Percentiles rank a stretch among this genome's conserved stretches.
Conservation (phyloP, 2,797 vertebrate species). For the Sebastes wilsoni region DNA sequence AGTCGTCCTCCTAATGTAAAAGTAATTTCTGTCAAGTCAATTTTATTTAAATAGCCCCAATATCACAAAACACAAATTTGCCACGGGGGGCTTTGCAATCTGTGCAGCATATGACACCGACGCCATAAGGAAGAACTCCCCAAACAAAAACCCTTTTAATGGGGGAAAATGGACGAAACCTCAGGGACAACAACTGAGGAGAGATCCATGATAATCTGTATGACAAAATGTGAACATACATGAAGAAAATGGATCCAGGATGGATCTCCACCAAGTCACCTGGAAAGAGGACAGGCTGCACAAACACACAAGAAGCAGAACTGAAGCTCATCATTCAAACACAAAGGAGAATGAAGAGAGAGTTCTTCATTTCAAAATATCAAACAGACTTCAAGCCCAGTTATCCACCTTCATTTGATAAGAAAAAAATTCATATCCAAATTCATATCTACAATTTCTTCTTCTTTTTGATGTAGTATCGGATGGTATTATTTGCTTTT, state of each 20-base stretch:
- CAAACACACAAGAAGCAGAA: too few relatives aligned
- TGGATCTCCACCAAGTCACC: accelerated
- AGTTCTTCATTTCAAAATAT: background rate
- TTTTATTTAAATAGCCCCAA: background rate
- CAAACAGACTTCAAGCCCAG: background rate
- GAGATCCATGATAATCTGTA: background rate
- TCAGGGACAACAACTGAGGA: background rate
- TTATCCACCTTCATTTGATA: background rate
- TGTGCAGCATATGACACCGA: background rate
- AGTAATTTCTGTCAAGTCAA: background rate
- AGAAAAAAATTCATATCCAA: background rate
- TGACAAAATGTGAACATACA: background rate
- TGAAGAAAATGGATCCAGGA: too few relatives aligned
- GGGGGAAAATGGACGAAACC: background rate
- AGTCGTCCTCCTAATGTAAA: background rate
- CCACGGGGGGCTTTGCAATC: background rate
- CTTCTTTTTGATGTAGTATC: background rate
- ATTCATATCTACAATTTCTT: background rate
- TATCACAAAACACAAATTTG: background rate
- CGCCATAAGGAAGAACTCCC: background rate
- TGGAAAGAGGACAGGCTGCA: too few relatives aligned
- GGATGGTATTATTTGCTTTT: background rate
- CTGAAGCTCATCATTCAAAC: background rate
- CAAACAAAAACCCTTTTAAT: background rate
- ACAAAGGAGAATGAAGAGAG: background rate